A percentile compares a stretch with the other conserved stretches of the same genome.
phyloP scores from a whole-genome alignment of 2,797 vertebrate species.

The Tapera naevia region DNA sequence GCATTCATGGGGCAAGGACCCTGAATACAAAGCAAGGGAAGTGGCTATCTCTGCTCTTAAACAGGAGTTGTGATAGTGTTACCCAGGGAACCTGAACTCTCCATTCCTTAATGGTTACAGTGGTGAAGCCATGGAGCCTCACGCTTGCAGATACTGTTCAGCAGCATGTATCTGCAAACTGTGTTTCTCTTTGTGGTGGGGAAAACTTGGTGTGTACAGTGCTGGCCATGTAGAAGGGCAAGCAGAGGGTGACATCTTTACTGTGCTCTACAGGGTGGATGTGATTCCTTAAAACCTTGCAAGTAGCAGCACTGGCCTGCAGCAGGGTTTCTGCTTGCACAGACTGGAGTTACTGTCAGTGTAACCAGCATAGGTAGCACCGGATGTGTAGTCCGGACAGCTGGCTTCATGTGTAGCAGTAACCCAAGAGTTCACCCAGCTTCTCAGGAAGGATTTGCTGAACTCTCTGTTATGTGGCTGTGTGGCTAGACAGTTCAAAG shows the following conservation, averaged over 20 bases:
- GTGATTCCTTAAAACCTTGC: not conserved
- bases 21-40: not conserved
- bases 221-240: not conserved
- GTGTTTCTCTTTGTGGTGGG: not conserved
- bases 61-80: not conserved
- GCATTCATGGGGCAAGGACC: not conserved
- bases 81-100: not conserved
- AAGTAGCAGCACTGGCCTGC: not conserved
- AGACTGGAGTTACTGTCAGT: not conserved
- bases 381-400: not conserved
- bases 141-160: not conserved
- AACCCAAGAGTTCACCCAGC: conserved; percentile 1
- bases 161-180: not conserved
- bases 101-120: not conserved
- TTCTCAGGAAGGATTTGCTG: conserved; percentile 16
- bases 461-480: conserved; percentile 18
- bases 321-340: not conserved
- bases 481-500: not conserved
- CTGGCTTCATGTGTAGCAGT: not conserved
- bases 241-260: not conserved
- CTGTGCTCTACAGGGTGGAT: not conserved
- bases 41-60: not conserved
- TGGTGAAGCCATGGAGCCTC: not conserved
- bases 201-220: not conserved
- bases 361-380: not conserved